A percentile compares a stretch with the other conserved stretches of the same genome.
Conservation (phyloP, 2,113 vertebrate species). For the Oreochromis tanganicae region DNA sequence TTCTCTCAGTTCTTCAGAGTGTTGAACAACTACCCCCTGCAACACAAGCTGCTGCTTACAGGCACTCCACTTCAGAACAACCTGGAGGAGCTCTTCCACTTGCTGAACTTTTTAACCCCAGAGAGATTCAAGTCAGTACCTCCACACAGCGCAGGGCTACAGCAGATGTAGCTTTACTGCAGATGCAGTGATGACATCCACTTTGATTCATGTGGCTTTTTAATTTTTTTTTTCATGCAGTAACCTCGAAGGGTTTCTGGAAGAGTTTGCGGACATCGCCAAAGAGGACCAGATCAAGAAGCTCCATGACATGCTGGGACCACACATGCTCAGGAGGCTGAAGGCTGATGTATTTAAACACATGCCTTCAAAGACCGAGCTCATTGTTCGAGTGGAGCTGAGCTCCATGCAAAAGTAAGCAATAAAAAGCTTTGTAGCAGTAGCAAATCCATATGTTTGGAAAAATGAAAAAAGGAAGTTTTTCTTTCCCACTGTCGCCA, state of each 20-base stretch:
- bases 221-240: conserved; percentile 57
- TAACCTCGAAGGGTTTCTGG: conserved; percentile 94
- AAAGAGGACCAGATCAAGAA: conserved; percentile 99
- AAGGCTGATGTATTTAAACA: conserved; percentile 99
- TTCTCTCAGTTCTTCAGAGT: conserved; percentile 87
- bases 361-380: conserved; percentile 96
- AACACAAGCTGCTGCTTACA: conserved; percentile 93
- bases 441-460: background rate
- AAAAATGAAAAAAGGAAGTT: background rate
- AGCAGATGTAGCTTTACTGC: background rate
- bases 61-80: conserved; percentile 97
- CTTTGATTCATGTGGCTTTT: background rate
- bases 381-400: conserved; percentile 93
- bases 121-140: conserved; percentile 91
- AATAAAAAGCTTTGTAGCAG: background rate
- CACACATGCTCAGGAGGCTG: conserved; percentile 93
- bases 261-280: conserved; percentile 97
- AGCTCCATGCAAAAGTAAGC: conserved; percentile 98
- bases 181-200: background rate
- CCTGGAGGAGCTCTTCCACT: conserved; percentile 92
- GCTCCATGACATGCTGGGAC: conserved; percentile 95
- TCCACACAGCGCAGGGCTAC: background rate
- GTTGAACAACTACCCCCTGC: conserved; percentile 92
- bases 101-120: conserved; percentile 94
- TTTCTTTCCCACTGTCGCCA: background rate